Evolutionary conservation across 92 coral and sea anemone genomes (phyloP).

Genomic region (Hydrozoanthus gracilis): DNA sequence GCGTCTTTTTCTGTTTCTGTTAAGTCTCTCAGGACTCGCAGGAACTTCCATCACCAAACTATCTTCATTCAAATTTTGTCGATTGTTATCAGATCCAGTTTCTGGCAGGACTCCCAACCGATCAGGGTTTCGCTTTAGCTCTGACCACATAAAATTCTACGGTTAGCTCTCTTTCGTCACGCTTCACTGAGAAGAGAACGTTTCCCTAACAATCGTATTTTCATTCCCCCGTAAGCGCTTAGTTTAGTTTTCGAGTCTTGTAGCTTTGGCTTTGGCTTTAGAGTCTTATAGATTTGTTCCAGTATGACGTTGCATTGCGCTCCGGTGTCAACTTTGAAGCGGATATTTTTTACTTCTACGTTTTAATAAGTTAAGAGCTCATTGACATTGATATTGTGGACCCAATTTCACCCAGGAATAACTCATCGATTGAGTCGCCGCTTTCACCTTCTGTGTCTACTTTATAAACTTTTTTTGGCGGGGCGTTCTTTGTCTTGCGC

Average conservation of each 20-base stretch:
- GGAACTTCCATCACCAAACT: slow-evolving; percentile 45
- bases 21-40: slow-evolving; percentile 45
- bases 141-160: slow-evolving; percentile 2
- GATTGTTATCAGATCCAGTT: too few species aligned
- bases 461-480: too few species aligned
- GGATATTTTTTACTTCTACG: slow-evolving; percentile 33
- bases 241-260: slow-evolving; percentile 30
- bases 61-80: slow-evolving; percentile 37
- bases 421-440: too few species aligned
- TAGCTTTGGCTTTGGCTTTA: slow-evolving; percentile 37
- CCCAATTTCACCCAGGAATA: too few species aligned
- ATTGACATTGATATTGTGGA: background rate
- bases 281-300: slow-evolving; percentile 18
- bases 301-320: slow-evolving; percentile 59
- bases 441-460: too few species aligned
- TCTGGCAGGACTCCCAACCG: too few species aligned
- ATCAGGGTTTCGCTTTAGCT: background rate
- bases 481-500: too few species aligned
- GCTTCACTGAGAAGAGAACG: slow-evolving; percentile 26
- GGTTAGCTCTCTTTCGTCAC: background rate
- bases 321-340: slow-evolving; percentile 57
- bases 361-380: background rate
- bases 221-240: slow-evolving; percentile 55
- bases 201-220: slow-evolving; percentile 45
- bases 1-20: slow-evolving; percentile 43